These are phyloP conservation scores for Drosophila takahashii DNA, from an alignment of 1,140 invertebrate species.

Conservation along the genomic window DNA sequence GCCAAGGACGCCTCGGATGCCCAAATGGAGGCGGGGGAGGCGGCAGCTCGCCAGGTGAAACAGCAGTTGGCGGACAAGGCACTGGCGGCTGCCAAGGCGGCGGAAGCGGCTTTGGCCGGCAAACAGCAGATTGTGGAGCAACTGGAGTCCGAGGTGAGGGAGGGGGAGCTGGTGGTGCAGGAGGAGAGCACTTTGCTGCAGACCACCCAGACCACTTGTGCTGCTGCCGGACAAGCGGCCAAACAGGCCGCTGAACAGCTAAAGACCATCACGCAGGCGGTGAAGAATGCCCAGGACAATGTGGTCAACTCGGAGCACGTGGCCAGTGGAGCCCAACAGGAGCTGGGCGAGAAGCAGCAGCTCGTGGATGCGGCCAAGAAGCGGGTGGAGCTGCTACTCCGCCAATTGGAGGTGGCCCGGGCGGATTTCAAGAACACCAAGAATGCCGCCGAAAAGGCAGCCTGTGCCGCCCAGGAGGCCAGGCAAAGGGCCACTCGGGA, in stretches of 20 bases:
- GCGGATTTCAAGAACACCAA: slow-evolving; percentile 87
- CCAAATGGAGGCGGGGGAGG: slow-evolving; percentile 87
- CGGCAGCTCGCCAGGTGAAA: slow-evolving; percentile 88
- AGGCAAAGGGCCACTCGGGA: slow-evolving; percentile 51
- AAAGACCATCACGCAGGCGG: slow-evolving; percentile 25
- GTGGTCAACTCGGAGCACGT: slow-evolving; percentile 87
- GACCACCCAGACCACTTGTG: slow-evolving; percentile 86
- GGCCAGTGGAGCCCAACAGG: slow-evolving; percentile 86
- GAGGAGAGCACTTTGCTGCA: slow-evolving; percentile 87
- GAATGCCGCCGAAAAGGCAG: slow-evolving; percentile 87
- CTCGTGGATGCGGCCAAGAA: slow-evolving; percentile 87
- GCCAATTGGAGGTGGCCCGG: slow-evolving; percentile 86
- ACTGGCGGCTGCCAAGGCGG: slow-evolving; percentile 88
- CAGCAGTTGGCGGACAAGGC: slow-evolving; percentile 88
- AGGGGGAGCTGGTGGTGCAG: slow-evolving; percentile 87
- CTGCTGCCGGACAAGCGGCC: slow-evolving; percentile 86
- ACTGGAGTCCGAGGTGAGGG: slow-evolving; percentile 87
- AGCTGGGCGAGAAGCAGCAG: slow-evolving; percentile 87
- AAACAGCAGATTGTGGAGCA: slow-evolving; percentile 88
- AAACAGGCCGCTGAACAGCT: slow-evolving; percentile 86
- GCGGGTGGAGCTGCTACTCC: slow-evolving; percentile 87
- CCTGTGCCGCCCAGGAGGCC: slow-evolving; percentile 87
- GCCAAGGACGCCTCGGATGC: slow-evolving; percentile 88
- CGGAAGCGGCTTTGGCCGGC: slow-evolving; percentile 87
- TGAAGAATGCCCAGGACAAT: slow-evolving; percentile 85